These are phyloP conservation scores for Merops nubicus DNA, from an alignment of 2,113 vertebrate genomes.

Conservation along the genomic window DNA sequence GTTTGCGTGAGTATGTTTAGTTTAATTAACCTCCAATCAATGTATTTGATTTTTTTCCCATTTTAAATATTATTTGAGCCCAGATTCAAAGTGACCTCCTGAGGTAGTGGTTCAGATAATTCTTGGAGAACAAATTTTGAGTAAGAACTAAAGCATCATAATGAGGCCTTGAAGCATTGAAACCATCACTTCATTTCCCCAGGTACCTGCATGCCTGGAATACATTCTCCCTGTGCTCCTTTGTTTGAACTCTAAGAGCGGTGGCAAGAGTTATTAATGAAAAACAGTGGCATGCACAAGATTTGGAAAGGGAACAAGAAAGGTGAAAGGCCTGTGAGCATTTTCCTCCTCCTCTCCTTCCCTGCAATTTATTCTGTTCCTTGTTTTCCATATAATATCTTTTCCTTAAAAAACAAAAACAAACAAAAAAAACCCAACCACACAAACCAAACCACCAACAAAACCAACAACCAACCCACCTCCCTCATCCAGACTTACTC, in stretches of 20 bases:
- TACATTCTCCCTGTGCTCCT: neutral
- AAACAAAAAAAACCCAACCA: neutral
- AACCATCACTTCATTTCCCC: constrained; percentile 29
- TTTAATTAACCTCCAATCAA: neutral
- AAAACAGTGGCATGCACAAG: neutral
- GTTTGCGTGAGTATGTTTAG: neutral
- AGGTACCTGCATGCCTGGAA: neutral
- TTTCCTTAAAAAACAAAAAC: neutral
- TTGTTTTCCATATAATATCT: constrained; percentile 12
- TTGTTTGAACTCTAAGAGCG: constrained; percentile 9
- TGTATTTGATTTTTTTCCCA: neutral
- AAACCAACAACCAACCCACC: neutral
- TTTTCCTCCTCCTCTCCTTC: constrained; percentile 29
- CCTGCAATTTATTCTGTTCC: constrained; percentile 27
- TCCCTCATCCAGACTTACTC: neutral
- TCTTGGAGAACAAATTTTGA: constrained; percentile 18
- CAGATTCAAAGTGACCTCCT: constrained; percentile 18
- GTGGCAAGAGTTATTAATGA: constrained; percentile 50
- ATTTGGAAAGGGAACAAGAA: constrained; percentile 39
- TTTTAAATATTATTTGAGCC: neutral
- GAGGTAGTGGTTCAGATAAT: neutral
- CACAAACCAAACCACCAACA: too few species aligned
- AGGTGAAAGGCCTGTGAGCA: neutral
- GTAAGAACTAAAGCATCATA: neutral
- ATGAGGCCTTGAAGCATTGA: neutral